A percentile compares a stretch with the other conserved stretches of the same genome.
These are phyloP conservation scores for Liopterus haemorrhoidalis DNA, from an alignment of 2,888 invertebrate genomes.

Conservation along the genomic window DNA sequence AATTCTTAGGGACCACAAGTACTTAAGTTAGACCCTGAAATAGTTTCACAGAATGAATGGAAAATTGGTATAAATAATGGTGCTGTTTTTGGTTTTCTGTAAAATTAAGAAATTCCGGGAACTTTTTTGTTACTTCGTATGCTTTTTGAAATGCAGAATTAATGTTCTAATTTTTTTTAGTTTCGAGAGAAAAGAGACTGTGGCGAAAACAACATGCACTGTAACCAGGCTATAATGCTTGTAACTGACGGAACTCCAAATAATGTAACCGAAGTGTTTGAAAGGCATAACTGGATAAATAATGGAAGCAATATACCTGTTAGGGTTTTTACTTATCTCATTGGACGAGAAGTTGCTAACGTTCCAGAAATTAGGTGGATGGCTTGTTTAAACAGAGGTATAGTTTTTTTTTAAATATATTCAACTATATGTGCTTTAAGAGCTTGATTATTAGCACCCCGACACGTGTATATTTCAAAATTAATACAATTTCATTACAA, in stretches of 20 bases:
- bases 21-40: background rate
- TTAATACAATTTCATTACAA: too few relatives aligned
- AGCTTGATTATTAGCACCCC: too few relatives aligned
- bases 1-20: too few relatives aligned
- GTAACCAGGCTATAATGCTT: constrained; percentile 95
- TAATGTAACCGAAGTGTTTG: constrained; percentile 79
- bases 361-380: constrained; percentile 85
- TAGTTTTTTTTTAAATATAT: too few relatives aligned
- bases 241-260: constrained; percentile 92
- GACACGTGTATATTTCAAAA: too few relatives aligned
- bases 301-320: constrained; percentile 71
- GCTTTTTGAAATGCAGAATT: background rate
- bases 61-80: background rate
- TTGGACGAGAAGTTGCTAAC: constrained; percentile 90
- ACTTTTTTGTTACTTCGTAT: background rate
- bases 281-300: constrained; percentile 68
- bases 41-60: background rate
- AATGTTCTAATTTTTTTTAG: constrained; percentile 32
- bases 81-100: constrained; percentile 7
- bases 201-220: constrained; percentile 51
- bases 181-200: constrained; percentile 53
- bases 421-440: too few relatives aligned
- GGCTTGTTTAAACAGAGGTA: constrained; percentile 91
- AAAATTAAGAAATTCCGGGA: background rate
- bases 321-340: constrained; percentile 89